Evolutionary conservation across 2,888 invertebrate genomes (phyloP), one percentile per base, ranked within the genome.

Genomic region (Plebejus melissa): DNA sequence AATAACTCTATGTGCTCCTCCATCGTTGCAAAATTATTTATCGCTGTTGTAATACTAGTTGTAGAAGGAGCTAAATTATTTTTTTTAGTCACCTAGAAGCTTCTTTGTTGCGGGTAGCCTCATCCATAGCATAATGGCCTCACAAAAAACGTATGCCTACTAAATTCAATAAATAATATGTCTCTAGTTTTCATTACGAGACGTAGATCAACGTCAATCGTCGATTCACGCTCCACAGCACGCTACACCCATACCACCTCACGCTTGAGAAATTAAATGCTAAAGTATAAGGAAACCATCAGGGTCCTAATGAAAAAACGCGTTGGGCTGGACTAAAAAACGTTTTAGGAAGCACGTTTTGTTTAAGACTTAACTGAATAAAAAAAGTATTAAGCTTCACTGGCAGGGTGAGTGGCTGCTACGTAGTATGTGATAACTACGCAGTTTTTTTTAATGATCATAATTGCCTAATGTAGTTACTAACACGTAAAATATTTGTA

Each of bases 161-260:
- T 58, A 60, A 65, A 74, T 46, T 75, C 75, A 75, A 75, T 75
- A 75, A 75, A 71, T 41, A 75, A 71, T 41, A 71, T 75, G 71
- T 71, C 58, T 71, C 71, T 70, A 58, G 57, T 41, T 69, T 69
- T 69, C 54, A 60, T 69, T 69, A 50, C 16, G 38, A 54, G 57
- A 57, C 71, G 60, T 75, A 75, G 71, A 75, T 75, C 75, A 75
- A 71, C 70, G 75, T 75, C 75, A 58, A 75, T 75, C 75, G 70
- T 71, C 75, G 69, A 28, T 75, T 75, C 71, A 75, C 75, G 75
- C 71, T 75, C 57, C 60, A 75, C 71, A 71, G 75, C 57, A 71
- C 58, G 57, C 71, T 75, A 71, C 75, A 75, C 41, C 75, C 71
- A 71, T 75, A 75, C 28, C 28, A 32, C 38, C 71, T 41, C 75